These are phyloP conservation scores for Andrena hattorfiana DNA, from an alignment of 2,888 invertebrate species.

Conservation along the genomic window DNA sequence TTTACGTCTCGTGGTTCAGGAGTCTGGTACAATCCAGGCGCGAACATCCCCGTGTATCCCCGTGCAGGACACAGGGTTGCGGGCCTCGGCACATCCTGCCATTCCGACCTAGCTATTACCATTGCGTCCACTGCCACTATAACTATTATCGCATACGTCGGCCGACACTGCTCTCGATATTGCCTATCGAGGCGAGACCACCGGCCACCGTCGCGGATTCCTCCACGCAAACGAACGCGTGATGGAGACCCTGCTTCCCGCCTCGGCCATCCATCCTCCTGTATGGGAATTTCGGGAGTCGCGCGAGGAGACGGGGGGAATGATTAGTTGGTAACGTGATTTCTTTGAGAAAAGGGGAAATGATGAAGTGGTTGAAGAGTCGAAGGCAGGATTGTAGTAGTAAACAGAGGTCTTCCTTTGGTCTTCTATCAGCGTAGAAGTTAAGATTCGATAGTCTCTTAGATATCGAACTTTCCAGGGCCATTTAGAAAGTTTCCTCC, in stretches of 20 bases:
- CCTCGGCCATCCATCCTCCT: too few relatives aligned
- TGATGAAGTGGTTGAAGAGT: too few relatives aligned
- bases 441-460: background rate
- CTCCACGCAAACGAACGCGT: background rate
- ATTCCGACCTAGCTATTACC: constrained; percentile 7
- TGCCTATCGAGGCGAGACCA: background rate
- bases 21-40: constrained; percentile 37
- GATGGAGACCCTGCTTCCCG: too few relatives aligned
- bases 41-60: constrained; percentile 34
- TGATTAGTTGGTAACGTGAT: too few relatives aligned
- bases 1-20: constrained; percentile 55
- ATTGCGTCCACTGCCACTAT: background rate
- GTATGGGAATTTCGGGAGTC: too few relatives aligned
- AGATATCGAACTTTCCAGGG: background rate
- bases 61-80: constrained; percentile 14
- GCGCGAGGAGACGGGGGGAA: too few relatives aligned
- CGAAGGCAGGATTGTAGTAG: background rate
- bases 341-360: too few relatives aligned
- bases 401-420: background rate
- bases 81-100: background rate
- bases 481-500: background rate
- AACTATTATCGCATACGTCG: constrained; percentile 28
- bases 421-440: background rate
- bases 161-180: background rate
- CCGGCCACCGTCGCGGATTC: constrained; percentile 1